Conservation (phyloP, 2,113 vertebrate species). For the Talpa occidentalis region DNA sequence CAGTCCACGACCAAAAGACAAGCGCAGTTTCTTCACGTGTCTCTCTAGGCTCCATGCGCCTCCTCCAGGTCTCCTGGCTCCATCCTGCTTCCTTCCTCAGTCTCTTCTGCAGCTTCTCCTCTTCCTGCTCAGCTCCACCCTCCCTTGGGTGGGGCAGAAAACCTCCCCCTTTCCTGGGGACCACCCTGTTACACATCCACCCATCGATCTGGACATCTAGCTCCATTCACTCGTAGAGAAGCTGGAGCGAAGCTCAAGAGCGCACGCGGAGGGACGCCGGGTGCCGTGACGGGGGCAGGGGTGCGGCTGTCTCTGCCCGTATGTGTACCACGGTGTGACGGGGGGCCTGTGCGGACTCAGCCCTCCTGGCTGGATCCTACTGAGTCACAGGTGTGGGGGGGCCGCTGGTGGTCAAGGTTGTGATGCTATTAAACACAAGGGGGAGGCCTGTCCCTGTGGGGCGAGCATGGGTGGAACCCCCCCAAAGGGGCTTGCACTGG, state of each 20-base stretch:
- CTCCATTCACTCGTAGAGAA: neutral
- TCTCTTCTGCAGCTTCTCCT: no score
- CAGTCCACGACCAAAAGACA: no score
- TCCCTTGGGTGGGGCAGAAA: no score
- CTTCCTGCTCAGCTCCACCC: no score
- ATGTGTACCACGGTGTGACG: no score
- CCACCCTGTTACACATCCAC: no score
- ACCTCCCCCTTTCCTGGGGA: no score
- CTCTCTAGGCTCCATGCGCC: no score
- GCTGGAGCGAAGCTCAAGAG: neutral
- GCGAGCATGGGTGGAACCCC: neutral
- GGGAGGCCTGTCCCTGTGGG: neutral
- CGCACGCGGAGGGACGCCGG: neutral
- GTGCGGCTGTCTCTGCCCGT: neutral
- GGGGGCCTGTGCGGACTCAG: no score
- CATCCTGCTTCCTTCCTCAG: no score
- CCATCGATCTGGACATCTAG: neutral
- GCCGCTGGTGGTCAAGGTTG: neutral
- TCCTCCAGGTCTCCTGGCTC: no score
- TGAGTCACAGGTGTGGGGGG: rapidly evolving
- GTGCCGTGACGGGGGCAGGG: neutral
- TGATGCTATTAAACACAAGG: neutral
- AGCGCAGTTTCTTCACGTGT: no score
- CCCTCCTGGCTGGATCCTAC: neutral
- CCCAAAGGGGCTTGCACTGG: neutral